These are phyloP conservation scores for Euleptes europaea DNA, from an alignment of 2,113 vertebrate genomes.

Conservation along the genomic window DNA sequence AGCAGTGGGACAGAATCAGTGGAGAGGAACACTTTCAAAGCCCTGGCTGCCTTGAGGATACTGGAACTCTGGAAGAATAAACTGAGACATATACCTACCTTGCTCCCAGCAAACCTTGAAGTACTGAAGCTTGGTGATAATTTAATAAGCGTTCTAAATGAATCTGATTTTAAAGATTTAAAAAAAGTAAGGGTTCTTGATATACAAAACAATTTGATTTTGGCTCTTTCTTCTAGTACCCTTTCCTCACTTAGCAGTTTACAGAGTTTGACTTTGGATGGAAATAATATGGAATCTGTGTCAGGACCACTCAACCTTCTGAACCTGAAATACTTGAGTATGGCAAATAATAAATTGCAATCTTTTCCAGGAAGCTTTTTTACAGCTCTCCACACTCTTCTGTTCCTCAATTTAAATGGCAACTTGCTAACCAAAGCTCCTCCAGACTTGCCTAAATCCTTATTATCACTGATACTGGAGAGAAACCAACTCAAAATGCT, in stretches of 20 bases:
- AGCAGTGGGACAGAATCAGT: slow-evolving; percentile 80
- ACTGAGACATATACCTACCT: slow-evolving; percentile 70
- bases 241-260: slow-evolving; percentile 73
- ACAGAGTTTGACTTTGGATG: slow-evolving; percentile 75
- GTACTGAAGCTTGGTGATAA: slow-evolving; percentile 80
- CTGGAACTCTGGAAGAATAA: slow-evolving; percentile 86
- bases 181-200: slow-evolving; percentile 75
- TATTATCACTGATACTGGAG: slow-evolving; percentile 79
- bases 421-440: slow-evolving; percentile 78
- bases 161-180: slow-evolving; percentile 77
- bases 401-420: slow-evolving; percentile 77
- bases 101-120: slow-evolving; percentile 78
- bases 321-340: slow-evolving; percentile 71
- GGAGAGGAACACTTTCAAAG: slow-evolving; percentile 77
- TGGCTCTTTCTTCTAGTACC: slow-evolving; percentile 50
- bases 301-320: slow-evolving; percentile 71
- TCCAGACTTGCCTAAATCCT: slow-evolving; percentile 73
- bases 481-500: slow-evolving; percentile 78
- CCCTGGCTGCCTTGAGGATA: slow-evolving; percentile 71
- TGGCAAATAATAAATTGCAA: slow-evolving; percentile 77
- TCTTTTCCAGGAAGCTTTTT: slow-evolving; percentile 73
- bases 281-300: slow-evolving; percentile 74
- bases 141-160: slow-evolving; percentile 68
- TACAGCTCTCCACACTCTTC: slow-evolving; percentile 67
- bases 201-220: slow-evolving; percentile 80